Percentiles rank a stretch among this genome's conserved stretches.
Conservation (phyloP, 2,888 invertebrate genomes). For the Schizaphis graminum region DNA sequence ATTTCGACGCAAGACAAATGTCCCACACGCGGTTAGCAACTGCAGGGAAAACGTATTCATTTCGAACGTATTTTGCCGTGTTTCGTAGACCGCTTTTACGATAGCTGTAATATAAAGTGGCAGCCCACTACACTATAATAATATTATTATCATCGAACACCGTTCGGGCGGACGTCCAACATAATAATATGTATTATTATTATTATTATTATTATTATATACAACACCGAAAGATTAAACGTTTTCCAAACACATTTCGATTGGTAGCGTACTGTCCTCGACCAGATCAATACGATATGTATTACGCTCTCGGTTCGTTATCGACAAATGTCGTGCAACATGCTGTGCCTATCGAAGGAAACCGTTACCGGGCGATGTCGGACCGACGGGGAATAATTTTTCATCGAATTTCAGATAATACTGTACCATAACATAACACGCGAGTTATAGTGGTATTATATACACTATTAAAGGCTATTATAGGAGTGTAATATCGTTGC, state of each 20-base stretch:
- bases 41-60: not conserved
- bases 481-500: too few relatives aligned
- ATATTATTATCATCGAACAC: not conserved
- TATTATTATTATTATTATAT: too few relatives aligned
- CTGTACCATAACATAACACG: not conserved
- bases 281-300: not conserved
- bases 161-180: not conserved
- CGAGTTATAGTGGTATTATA: not conserved
- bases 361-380: not conserved
- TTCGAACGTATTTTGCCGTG: not conserved
- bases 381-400: not conserved
- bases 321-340: not conserved
- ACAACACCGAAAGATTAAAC: not conserved
- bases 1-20: not conserved
- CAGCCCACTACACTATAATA: not conserved
- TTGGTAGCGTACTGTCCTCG: not conserved
- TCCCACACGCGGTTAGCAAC: not conserved
- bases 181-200: not conserved
- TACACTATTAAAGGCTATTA: not conserved
- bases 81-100: not conserved
- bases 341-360: not conserved
- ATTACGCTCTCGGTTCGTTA: not conserved
- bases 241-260: not conserved
- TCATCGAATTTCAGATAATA: not conserved
- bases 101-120: not conserved